Percentiles rank a stretch among this genome's conserved stretches.
These are phyloP conservation scores for Alligator mississippiensis DNA, from an alignment of 2,113 vertebrate species.

Conservation along the genomic window DNA sequence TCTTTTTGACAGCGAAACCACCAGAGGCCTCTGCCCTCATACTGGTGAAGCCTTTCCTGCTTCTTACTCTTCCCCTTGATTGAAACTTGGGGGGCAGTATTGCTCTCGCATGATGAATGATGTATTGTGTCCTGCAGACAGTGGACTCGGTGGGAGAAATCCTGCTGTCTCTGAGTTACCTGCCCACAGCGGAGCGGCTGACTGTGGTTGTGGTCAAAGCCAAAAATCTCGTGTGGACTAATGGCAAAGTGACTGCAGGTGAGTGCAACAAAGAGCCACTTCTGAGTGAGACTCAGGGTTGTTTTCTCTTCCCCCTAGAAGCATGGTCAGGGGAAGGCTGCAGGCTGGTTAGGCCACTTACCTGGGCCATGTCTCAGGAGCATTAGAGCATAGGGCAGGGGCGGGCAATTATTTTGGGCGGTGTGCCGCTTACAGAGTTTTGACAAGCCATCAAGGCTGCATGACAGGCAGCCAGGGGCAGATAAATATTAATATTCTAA, in stretches of 20 bases:
- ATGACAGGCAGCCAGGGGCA: no score
- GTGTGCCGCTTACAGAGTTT: no score
- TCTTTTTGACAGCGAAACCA: no score
- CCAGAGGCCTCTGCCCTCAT: background rate
- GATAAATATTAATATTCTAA: no score
- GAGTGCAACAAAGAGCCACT: background rate
- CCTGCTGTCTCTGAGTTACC: slow-evolving; percentile 94
- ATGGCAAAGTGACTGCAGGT: slow-evolving; percentile 91
- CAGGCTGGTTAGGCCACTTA: background rate
- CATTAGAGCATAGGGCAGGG: background rate
- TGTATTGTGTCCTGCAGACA: slow-evolving; percentile 68
- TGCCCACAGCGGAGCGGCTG: slow-evolving; percentile 96
- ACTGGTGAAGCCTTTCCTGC: rapidly evolving
- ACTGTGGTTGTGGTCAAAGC: slow-evolving; percentile 98
- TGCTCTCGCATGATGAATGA: background rate
- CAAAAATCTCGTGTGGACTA: slow-evolving; percentile 94
- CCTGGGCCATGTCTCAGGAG: background rate
- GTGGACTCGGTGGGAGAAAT: slow-evolving; percentile 94
- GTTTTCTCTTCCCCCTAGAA: background rate
- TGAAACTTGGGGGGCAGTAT: background rate
- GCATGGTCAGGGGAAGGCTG: background rate
- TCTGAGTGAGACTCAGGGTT: no score
- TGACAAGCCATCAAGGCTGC: no score
- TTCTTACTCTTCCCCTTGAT: rapidly evolving
- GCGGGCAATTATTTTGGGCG: no score